Evolutionary conservation across 2,797 vertebrate species (phyloP).

Genomic region (Crax fasciolata): DNA sequence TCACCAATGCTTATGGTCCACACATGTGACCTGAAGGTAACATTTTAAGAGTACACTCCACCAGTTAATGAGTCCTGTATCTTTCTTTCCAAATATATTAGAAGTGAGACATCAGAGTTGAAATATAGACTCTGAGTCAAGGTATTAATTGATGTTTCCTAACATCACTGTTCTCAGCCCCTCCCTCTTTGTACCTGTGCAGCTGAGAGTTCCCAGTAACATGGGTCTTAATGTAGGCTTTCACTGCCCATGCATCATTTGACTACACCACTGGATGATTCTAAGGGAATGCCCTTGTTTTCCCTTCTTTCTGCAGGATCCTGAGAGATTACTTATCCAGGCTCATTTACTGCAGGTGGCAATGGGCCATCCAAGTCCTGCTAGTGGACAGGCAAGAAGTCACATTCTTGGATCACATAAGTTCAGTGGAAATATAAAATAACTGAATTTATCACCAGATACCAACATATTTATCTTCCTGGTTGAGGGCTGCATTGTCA

Average conservation of each 20-base stretch:
- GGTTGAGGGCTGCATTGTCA: conserved; percentile 26
- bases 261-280: background rate
- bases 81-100: background rate
- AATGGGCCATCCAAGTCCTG: background rate
- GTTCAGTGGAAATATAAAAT: conserved; percentile 37
- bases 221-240: background rate
- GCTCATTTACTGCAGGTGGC: background rate
- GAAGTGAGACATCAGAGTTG: background rate
- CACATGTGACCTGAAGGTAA: background rate
- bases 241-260: background rate
- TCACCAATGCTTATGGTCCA: background rate
- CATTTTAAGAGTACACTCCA: background rate
- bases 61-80: background rate
- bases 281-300: background rate
- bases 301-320: background rate
- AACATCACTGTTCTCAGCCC: background rate
- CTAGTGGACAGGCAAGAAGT: conserved; percentile 5
- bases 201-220: background rate
- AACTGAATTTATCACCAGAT: conserved; percentile 53
- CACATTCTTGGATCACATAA: background rate
- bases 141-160: background rate
- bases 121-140: background rate
- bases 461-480: conserved; percentile 36
- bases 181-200: background rate
- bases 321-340: background rate